Evolutionary conservation across 2,113 vertebrate species (phyloP).

Genomic region (Proteles cristata): DNA sequence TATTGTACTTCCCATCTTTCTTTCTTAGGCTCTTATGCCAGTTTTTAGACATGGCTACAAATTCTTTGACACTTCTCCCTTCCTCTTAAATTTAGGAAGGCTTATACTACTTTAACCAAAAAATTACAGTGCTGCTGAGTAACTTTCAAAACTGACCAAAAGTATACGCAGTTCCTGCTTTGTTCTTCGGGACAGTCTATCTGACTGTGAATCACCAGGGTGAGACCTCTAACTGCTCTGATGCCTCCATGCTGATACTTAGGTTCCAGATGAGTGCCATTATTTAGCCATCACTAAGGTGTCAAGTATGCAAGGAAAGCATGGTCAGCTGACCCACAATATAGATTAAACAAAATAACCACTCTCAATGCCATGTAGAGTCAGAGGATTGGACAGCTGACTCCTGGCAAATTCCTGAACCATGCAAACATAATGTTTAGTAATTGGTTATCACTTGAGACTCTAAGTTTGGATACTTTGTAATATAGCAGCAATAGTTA

Average conservation of each 20-base stretch:
- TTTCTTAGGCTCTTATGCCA: not conserved
- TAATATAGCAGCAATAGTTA: not conserved
- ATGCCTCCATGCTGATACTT: not conserved
- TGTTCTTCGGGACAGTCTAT: not conserved
- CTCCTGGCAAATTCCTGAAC: not conserved
- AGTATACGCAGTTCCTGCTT: rapidly evolving
- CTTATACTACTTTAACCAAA: not conserved
- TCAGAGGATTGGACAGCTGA: not conserved
- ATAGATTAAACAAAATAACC: not conserved
- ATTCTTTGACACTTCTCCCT: not conserved
- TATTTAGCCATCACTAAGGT: not conserved
- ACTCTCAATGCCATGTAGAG: rapidly evolving
- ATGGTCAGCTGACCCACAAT: not conserved
- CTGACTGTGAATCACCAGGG: not conserved
- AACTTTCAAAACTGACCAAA: not conserved
- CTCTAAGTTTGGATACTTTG: not conserved
- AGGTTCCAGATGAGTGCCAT: not conserved
- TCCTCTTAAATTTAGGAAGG: not conserved
- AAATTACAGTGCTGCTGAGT: not conserved
- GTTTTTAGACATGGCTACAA: not conserved
- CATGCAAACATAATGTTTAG: not conserved
- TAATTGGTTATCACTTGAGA: not conserved
- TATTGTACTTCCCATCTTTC: not conserved
- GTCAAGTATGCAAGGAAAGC: not conserved
- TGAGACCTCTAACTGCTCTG: not conserved